A percentile compares a stretch with the other conserved stretches of the same genome.
Conservation (phyloP, 2,888 invertebrate genomes). For the Dryobota labecula region DNA sequence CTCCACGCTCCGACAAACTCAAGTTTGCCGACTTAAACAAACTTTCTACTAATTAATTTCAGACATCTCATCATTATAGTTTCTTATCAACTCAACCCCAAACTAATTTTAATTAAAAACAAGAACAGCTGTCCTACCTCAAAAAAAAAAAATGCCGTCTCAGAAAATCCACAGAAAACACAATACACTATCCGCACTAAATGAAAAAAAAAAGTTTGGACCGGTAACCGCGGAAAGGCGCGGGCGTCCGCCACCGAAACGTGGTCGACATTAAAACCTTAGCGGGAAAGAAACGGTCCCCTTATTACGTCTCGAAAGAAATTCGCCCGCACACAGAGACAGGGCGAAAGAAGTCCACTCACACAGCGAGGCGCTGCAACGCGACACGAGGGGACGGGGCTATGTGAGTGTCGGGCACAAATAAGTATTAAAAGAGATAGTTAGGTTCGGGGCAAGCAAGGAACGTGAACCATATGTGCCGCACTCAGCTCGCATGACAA, state of each 20-base stretch:
- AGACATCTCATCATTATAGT: conserved; percentile 59
- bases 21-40: conserved; percentile 81
- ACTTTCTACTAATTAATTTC: conserved; percentile 84
- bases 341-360: conserved; percentile 87
- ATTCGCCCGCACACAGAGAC: conserved; percentile 88
- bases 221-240: conserved; percentile 86
- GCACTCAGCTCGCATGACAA: conserved; percentile 66
- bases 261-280: conserved; percentile 91
- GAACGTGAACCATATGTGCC: conserved; percentile 79
- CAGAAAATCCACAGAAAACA: conserved; percentile 72
- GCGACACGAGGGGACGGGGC: conserved; percentile 80
- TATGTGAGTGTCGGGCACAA: conserved; percentile 85
- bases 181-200: conserved; percentile 75
- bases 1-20: conserved; percentile 69
- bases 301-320: conserved; percentile 91
- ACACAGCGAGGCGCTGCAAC: conserved; percentile 80
- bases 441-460: conserved; percentile 85
- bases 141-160: conserved; percentile 54
- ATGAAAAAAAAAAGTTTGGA: conserved; percentile 80
- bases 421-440: conserved; percentile 90
- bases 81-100: conserved; percentile 35
- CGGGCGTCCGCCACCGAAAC: conserved; percentile 90
- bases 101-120: conserved; percentile 27
- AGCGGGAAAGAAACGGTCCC: conserved; percentile 91
- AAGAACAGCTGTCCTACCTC: conserved; percentile 58